Base-by-base conservation (phyloP, 2,888 invertebrate species). In the Volucella inflata region DNA sequence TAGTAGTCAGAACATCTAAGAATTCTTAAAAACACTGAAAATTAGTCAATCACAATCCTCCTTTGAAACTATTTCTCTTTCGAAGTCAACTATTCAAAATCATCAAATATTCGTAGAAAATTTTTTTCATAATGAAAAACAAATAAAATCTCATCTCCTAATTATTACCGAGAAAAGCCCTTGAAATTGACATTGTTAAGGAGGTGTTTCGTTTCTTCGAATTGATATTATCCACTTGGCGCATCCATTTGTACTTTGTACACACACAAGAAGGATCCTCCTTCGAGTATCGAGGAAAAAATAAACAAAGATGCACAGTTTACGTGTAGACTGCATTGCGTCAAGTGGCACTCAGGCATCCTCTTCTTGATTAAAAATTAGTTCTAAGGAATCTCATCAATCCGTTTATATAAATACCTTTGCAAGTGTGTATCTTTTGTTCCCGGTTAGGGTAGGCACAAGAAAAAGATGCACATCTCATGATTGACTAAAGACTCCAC, bases 151-250 rank as follows among this genome's bases (percentile, higher is more conserved):
- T 89, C 90, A 88, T 89, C 90, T 90, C 90, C 91, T 90, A 91
- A 91, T 91, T 91, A 91, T 89, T 91, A 91, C 91, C 90, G 90
- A 89, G 91, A 91, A 91, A 91, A 91, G 89, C 89, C 88, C 91
- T 91, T 90, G 88, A 91, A 89, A 90, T 89, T 90, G 90, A 91
- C 90, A 90, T 90, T 90, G 53, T 42, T 44, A 72, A 62, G 71
- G 62, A 78, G 50, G 68, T 74, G 74, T 78, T 83, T 83, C 79
- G 68, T 78, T 83, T 83, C 79, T 64, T 68, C 79, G 83, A 82
- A 82, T 50, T 67, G 55, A 82, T 82, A 82, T 72, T 72, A 79
- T 79, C 79, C 79, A 72, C 79, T 78, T 65, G 78, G 57, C 67
- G 72, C 46, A 59, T 72, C 38, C 51, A 53, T 60, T 79, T 44